Evolutionary conservation across 2,113 vertebrate species (phyloP).

Genomic region (Chamaetylas fuelleborni): DNA sequence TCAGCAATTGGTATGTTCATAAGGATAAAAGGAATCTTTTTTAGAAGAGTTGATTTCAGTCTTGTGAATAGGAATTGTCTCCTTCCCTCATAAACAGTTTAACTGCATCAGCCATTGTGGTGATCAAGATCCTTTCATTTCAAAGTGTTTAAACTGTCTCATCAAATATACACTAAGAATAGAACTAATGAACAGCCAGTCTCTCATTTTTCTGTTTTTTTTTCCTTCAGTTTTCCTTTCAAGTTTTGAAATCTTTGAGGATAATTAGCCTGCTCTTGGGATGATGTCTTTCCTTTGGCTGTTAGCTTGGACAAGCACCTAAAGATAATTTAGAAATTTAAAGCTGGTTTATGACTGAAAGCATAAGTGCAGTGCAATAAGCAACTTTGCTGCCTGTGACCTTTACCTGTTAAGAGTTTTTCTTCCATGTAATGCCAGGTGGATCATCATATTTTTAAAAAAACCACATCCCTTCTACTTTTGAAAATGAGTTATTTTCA

Average conservation of each 20-base stretch:
- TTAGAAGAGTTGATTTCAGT: conserved; percentile 32
- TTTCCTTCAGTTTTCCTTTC: background rate
- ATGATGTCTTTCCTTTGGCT: conserved; percentile 8
- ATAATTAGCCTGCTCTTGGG: conserved; percentile 37
- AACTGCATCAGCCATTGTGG: background rate
- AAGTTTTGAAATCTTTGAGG: conserved; percentile 35
- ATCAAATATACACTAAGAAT: conserved; percentile 32
- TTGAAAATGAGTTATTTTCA: background rate
- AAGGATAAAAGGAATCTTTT: background rate
- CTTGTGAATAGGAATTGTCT: background rate
- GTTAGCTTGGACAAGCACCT: conserved; percentile 3
- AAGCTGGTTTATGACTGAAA: conserved; percentile 5
- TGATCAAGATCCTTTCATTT: conserved; percentile 66
- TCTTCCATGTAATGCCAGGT: background rate
- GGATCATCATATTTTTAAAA: background rate
- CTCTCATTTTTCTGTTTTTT: conserved; percentile 4
- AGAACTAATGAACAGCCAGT: conserved; percentile 17
- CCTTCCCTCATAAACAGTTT: conserved; percentile 1
- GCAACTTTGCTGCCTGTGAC: background rate
- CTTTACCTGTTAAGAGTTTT: background rate
- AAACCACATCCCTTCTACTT: background rate
- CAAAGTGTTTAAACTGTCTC: conserved; percentile 45
- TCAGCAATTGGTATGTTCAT: background rate
- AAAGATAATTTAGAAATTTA: conserved; percentile 53
- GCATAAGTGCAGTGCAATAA: background rate